phyloP scores from a whole-genome alignment of 2,113 vertebrate species.

The Empidonax traillii region DNA sequence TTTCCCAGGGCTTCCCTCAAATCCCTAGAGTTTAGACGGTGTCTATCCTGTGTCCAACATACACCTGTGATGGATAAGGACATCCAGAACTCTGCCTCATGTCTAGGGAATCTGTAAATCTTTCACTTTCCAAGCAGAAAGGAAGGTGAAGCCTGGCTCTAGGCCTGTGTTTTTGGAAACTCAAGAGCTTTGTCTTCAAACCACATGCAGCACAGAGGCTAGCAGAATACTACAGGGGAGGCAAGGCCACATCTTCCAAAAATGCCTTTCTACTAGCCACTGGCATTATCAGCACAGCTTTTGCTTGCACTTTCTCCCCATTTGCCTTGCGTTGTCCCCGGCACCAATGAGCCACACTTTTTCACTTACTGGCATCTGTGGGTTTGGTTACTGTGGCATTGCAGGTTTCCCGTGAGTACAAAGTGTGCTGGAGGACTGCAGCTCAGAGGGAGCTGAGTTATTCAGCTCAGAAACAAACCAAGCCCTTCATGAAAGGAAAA shows the following conservation, averaged over 20 bases:
- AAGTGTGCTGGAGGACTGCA: not conserved
- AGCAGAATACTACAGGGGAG: not conserved
- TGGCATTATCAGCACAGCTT: not conserved
- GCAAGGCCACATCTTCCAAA: not conserved
- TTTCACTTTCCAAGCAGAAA: not conserved
- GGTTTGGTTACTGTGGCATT: not conserved
- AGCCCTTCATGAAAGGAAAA: slow-evolving; percentile 8
- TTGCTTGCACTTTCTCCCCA: not conserved
- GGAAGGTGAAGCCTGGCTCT: not conserved
- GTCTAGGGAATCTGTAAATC: not conserved
- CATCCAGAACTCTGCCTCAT: not conserved
- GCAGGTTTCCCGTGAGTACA: not conserved
- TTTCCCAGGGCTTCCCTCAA: not conserved
- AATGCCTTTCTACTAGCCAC: not conserved
- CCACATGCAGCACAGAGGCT: not conserved
- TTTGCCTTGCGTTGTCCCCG: not conserved
- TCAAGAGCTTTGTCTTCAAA: not conserved
- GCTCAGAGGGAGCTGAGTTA: not conserved
- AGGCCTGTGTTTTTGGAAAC: not conserved
- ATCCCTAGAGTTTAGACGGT: not conserved
- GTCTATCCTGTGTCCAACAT: not conserved
- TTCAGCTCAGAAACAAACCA: slow-evolving; percentile 17
- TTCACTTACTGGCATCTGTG: not conserved
- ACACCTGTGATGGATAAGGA: not conserved
- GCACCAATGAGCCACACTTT: not conserved